Base-by-base conservation (phyloP, 2,113 vertebrate species). In the Macroglossus sobrinus region DNA sequence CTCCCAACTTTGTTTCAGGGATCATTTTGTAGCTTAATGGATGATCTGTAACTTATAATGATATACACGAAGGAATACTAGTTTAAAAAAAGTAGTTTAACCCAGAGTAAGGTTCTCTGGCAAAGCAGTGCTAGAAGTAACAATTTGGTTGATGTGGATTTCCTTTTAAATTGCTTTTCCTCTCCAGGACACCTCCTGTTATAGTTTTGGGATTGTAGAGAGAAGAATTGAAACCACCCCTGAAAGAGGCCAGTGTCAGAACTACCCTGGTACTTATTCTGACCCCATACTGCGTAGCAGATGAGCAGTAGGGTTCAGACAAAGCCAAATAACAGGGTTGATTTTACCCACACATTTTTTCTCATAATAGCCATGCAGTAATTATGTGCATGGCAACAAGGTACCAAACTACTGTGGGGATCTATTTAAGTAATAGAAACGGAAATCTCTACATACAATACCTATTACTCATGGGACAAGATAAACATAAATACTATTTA, bases 401-500 rank as follows among this genome's bases (percentile, higher is more conserved):
- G 89, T 97, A 93, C 45, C 50, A 95, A 95, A 92, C 40, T 55
- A 92, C 69, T 30, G 66, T 66, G 68, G 94, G 78, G 94, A 95
- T 94, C 96, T 97, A 96, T 97, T 98, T 94, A 97, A 97, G 98
- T 97, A 95, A 97, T 87, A 88, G 75, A 81, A 87, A 64, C 2
- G 91, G 92, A 98, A 95, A 79, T 97, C 21, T 82, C 96, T 96
- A 92, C 97, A 97, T 84, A 93, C 74, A 61, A 94, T 95, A 94
- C 97, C 96, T 98, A 98, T 97, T 93, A 0, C 75, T 95, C 94
- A 92, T 11, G 96, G 59, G 85, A 86, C 97, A 97, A 98, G 97
- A 78, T 85, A 94, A 97, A 94, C 69, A 82, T 93, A 98, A 98
- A 95, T 95, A 61, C 93, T 94, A 92, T 97, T 97, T 98, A 95